A percentile compares a stretch with the other conserved stretches of the same genome.
phyloP scores from a whole-genome alignment of 2,113 vertebrate species.

The Rhynchopsitta pachyrhyncha region DNA sequence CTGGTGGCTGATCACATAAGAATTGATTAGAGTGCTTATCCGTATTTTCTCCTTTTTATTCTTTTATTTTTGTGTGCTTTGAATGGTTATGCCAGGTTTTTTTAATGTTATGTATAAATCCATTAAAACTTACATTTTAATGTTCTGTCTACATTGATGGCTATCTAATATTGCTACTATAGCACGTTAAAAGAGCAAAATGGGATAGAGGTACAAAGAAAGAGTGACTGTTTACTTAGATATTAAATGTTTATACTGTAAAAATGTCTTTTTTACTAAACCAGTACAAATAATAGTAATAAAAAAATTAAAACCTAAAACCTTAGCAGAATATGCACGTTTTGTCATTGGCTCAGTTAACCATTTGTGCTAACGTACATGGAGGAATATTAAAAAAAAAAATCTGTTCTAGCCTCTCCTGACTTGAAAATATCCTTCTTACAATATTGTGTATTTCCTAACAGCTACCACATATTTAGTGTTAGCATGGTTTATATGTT shows the following conservation, averaged over 20 bases:
- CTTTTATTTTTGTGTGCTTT: background rate
- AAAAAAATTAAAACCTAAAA: background rate
- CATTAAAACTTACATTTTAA: background rate
- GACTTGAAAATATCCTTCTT: background rate
- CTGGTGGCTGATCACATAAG: background rate
- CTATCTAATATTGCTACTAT: background rate
- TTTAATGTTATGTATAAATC: background rate
- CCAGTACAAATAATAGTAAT: background rate
- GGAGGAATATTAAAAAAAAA: background rate
- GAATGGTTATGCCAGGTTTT: background rate
- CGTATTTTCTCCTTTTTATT: background rate
- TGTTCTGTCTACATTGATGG: background rate
- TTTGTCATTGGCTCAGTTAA: background rate
- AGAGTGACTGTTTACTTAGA: background rate
- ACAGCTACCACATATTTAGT: background rate
- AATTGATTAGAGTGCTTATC: background rate
- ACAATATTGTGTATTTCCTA: background rate
- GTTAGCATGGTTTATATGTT: background rate
- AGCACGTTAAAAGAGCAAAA: background rate
- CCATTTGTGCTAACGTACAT: background rate
- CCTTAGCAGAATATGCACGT: background rate
- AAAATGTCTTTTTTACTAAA: background rate
- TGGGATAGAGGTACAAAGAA: background rate
- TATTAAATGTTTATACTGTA: background rate
- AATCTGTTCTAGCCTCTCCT: background rate